Evolutionary conservation across 64 coral and sea anemone genomes (phyloP), one percentile per base, ranked within the genome.

Genomic region (Trachythela sp.): DNA sequence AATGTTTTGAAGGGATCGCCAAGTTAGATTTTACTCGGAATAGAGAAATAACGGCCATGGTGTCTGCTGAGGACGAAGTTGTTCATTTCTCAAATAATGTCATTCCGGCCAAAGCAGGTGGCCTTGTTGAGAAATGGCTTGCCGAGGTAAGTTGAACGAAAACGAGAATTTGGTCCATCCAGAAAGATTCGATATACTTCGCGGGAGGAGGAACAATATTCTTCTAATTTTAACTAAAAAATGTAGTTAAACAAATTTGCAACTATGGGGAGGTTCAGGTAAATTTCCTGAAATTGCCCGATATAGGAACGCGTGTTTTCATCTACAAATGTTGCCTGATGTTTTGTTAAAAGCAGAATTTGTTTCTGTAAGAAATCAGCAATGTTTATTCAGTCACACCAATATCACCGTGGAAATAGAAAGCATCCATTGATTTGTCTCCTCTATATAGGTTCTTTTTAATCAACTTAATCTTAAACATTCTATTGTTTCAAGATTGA

Each of bases 1-100:
- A 99, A 54, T 99, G 95, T 91, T 99, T 99, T 59, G 95, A 99
- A 39, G 95, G 95, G 9, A 99, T 99, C 15, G 93, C 93, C 5
- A 99, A 99, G 32, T 87, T 99, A 22, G 91, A 98, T 13, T 98
- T 98, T 35, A 77, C 86, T 48, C 91, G 90, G 32, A 56, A 59
- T 8, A 94, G 92, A 49, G 95, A 98, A 37, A 98, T 98, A 3
- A 90, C 59, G 58, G 95, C 95, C 50, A 98, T 98, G 95, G 91
- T 98, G 50, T 94, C 93, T 50, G 91, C 93, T 8, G 95, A 98
- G 38, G 95, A 89, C 1, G 95, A 98, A 59, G 67, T 83, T 0
- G 95, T 98, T 9, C 85, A 70, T 77, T 94, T 98, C 52, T 87
- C 91, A 0, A 94, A 70, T 85, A 94, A 94, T 33, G 87, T 98